phyloP scores from a whole-genome alignment of 2,797 vertebrate genomes.

The Tangara arthus region DNA sequence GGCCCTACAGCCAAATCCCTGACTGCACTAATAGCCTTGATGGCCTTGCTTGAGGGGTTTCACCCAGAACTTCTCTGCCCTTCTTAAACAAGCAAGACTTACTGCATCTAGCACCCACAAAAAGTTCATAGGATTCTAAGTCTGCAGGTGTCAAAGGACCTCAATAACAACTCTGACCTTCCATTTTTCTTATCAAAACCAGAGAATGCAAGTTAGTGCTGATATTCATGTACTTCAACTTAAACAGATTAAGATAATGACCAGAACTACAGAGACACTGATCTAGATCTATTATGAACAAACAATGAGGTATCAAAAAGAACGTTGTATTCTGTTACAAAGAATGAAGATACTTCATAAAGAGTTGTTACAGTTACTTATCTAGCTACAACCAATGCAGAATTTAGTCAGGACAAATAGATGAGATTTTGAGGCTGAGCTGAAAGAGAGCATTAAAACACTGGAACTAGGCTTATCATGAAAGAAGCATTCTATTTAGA shows the following conservation, averaged over 20 bases:
- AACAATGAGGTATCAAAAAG: not conserved
- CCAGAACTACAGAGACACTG: not conserved
- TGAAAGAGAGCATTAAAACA: not conserved
- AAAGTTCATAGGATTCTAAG: not conserved
- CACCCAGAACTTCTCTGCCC: not conserved
- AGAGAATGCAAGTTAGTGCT: not conserved
- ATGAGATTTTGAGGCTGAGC: not conserved
- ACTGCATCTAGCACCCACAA: not conserved
- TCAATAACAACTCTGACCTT: not conserved
- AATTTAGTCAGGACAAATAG: not conserved
- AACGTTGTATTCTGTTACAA: not conserved
- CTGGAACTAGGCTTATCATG: not conserved
- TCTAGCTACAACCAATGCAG: not conserved
- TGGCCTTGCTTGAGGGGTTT: not conserved
- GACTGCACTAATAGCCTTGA: fast-evolving
- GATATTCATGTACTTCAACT: not conserved
- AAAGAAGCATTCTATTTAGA: not conserved
- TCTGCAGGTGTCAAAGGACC: not conserved
- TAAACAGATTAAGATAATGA: not conserved
- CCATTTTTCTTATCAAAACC: not conserved
- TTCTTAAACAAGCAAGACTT: not conserved
- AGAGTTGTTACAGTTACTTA: not conserved
- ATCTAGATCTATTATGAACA: not conserved
- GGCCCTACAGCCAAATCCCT: not conserved
- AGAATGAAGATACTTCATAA: not conserved